These are phyloP conservation scores for Calliphora vicina DNA, from an alignment of 1,140 invertebrate species.

Conservation along the genomic window DNA sequence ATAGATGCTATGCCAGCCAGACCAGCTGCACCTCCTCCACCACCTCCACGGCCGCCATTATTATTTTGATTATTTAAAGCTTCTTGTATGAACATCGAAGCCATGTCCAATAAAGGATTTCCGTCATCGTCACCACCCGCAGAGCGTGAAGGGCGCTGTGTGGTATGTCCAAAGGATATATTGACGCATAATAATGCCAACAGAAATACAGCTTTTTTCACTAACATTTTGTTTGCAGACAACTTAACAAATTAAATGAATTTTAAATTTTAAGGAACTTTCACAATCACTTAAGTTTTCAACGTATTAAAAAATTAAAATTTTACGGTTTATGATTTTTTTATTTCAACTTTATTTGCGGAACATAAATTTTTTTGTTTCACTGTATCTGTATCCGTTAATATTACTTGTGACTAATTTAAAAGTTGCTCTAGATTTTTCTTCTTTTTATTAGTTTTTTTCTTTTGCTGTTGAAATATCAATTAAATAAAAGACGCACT, in stretches of 20 bases:
- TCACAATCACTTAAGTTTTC: slow-evolving; percentile 56
- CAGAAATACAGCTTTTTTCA: slow-evolving; percentile 53
- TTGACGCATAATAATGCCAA: slow-evolving; percentile 55
- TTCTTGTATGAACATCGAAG: slow-evolving; percentile 68
- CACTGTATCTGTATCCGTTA: background rate
- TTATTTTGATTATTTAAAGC: slow-evolving; percentile 64
- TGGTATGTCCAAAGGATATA: slow-evolving; percentile 45
- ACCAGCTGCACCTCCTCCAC: slow-evolving; percentile 55
- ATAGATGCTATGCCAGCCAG: slow-evolving; percentile 62
- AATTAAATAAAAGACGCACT: background rate
- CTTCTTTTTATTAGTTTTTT: background rate
- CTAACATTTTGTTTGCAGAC: slow-evolving; percentile 47
- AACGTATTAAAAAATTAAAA: slow-evolving; percentile 36
- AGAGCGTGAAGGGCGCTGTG: slow-evolving; percentile 44
- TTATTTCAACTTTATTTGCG: background rate
- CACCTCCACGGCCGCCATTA: slow-evolving; percentile 59
- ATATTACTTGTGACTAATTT: background rate
- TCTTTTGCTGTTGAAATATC: background rate
- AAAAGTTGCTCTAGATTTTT: background rate
- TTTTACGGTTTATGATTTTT: slow-evolving; percentile 21
- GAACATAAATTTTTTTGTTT: background rate
- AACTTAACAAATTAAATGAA: slow-evolving; percentile 40
- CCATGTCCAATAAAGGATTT: slow-evolving; percentile 68
- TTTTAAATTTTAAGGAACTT: slow-evolving; percentile 49
- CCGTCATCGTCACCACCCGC: slow-evolving; percentile 62